These are phyloP conservation scores for Stenoptilia bipunctidactyla DNA, from an alignment of 2,888 invertebrate species.

Conservation along the genomic window DNA sequence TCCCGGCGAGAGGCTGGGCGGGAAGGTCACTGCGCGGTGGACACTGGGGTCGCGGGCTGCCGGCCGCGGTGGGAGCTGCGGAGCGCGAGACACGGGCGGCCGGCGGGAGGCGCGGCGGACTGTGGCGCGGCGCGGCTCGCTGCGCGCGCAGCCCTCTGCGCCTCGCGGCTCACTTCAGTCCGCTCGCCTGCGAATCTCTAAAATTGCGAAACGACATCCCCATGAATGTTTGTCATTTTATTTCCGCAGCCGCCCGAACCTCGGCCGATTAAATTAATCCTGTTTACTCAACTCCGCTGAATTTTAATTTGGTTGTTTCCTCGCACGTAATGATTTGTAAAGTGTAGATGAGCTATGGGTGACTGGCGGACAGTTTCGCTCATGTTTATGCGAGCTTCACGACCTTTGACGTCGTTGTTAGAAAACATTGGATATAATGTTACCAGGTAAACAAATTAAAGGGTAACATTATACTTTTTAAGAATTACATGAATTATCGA, in stretches of 20 bases:
- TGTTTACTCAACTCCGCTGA: slow-evolving; percentile 25
- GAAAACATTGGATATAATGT: no score
- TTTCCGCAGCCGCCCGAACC: slow-evolving; percentile 13
- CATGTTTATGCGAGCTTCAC: no score
- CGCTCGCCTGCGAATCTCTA: slow-evolving; percentile 34
- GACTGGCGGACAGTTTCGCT: no score
- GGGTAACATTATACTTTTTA: no score
- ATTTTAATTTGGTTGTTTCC: slow-evolving; percentile 13
- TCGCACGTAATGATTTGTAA: slow-evolving; percentile 7
- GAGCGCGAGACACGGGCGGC: slow-evolving; percentile 21
- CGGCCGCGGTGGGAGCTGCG: slow-evolving; percentile 19
- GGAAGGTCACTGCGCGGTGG: slow-evolving; percentile 28
- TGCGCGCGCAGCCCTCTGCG: slow-evolving; percentile 30
- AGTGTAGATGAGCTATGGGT: no score
- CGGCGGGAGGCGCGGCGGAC: slow-evolving; percentile 27
- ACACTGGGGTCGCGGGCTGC: slow-evolving; percentile 21
- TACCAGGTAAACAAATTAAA: no score
- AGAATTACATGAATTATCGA: no score
- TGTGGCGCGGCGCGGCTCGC: slow-evolving; percentile 37
- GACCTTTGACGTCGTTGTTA: no score
- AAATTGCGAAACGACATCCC: slow-evolving; percentile 35
- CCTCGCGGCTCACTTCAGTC: slow-evolving; percentile 39
- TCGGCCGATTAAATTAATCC: slow-evolving; percentile 17
- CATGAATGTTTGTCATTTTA: slow-evolving; percentile 2
- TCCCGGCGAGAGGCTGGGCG: slow-evolving; percentile 54